Conservation (phyloP, 2,888 invertebrate species). For the Lasius fuliginosus region DNA sequence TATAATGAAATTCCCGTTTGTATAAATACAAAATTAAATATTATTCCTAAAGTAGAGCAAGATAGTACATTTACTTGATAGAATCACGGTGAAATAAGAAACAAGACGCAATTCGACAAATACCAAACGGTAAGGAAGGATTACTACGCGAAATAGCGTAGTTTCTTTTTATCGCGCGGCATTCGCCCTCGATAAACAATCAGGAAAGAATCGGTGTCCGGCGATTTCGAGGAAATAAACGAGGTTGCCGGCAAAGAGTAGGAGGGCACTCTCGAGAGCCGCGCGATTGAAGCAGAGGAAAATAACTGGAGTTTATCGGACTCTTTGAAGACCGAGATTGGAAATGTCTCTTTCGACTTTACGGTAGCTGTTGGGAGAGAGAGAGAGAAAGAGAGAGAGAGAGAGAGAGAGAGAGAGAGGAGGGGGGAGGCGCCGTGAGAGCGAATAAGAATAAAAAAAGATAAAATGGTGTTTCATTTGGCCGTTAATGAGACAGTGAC, state of each 20-base stretch:
- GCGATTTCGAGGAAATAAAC: constrained; percentile 41
- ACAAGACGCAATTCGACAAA: neutral
- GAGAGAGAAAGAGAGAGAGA: neutral
- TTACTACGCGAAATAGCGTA: constrained; percentile 21
- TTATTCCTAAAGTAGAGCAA: neutral
- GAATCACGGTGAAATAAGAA: neutral
- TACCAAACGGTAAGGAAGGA: neutral
- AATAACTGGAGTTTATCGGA: constrained; percentile 64
- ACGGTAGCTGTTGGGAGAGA: constrained; percentile 6
- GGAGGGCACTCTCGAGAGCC: constrained; percentile 22
- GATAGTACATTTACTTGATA: neutral
- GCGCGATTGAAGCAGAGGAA: constrained; percentile 35
- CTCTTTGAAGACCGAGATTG: constrained; percentile 69
- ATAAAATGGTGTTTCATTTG: constrained; percentile 38
- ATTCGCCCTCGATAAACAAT: constrained; percentile 48
- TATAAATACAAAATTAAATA: neutral
- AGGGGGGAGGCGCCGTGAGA: neutral
- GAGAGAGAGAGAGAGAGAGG: neutral
- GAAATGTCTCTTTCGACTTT: constrained; percentile 65
- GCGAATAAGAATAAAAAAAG: constrained; percentile 5
- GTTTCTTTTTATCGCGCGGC: constrained; percentile 24
- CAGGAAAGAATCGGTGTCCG: constrained; percentile 43
- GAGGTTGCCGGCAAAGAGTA: constrained; percentile 30
- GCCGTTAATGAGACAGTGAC: constrained; percentile 64
- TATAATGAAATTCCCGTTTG: too few relatives aligned